Evolutionary conservation across 2,888 invertebrate species (phyloP).

Genomic region (Cephus sareptanus): DNA sequence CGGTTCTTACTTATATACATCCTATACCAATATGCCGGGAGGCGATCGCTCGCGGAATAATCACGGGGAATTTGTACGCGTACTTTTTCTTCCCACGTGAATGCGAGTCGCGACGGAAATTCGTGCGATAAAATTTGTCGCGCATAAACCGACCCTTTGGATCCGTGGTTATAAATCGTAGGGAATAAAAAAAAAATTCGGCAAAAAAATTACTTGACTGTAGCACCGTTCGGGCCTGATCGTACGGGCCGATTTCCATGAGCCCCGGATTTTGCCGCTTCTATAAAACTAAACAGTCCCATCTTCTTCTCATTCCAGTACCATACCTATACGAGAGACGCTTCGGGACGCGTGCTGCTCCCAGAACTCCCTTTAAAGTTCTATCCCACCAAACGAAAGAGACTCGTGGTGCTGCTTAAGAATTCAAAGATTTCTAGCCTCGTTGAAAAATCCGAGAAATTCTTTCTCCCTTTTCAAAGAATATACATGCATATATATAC

Average conservation of each 20-base stretch:
- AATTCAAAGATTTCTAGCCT: neutral
- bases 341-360: neutral
- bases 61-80: neutral
- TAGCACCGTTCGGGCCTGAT: neutral
- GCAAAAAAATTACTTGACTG: neutral
- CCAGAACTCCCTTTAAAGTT: neutral
- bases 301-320: neutral
- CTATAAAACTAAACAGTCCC: constrained; percentile 5
- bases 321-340: neutral
- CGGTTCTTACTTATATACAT: neutral
- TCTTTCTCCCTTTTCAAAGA: neutral
- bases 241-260: neutral
- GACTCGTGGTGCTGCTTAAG: neutral
- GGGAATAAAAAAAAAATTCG: neutral
- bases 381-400: neutral
- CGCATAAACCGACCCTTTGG: neutral
- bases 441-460: neutral
- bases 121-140: constrained; percentile 7
- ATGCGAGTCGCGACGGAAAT: neutral
- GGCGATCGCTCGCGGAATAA: neutral
- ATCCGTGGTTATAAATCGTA: neutral
- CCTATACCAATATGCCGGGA: neutral
- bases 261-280: neutral
- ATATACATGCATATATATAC: neutral
- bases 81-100: constrained; percentile 1